Evolutionary conservation across 2,888 invertebrate genomes (phyloP), one percentile per base, ranked within the genome.

Genomic region (Panzeria rudis): DNA sequence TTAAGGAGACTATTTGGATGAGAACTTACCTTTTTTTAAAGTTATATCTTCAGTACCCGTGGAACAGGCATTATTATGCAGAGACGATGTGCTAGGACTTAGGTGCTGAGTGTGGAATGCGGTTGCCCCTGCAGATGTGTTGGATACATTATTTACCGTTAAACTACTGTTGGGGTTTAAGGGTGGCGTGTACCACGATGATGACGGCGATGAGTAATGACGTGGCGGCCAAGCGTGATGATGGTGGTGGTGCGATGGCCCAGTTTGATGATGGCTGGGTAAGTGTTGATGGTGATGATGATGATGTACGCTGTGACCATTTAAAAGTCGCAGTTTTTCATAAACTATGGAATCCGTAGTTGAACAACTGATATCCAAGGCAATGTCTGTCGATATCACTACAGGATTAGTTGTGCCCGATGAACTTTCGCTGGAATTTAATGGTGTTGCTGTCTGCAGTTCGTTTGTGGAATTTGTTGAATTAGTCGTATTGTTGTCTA

Each of bases 121-220:
- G 20, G 71, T 62, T 50, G 83, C 56, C 87, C 59, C 86, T 62
- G 89, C 87, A 47, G 89, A 84, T 11, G 89, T 84, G 83, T 88
- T 88, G 8, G 89, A 86, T 66, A 87, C 79, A 15, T 23, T 83
- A 73, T 61, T 83, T 9, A 35, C 2, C 0, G 47, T 41, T 38
- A 61, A 50, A 61, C 23, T 76, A 17, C 44, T 62, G 32, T 82
- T 86, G n/a, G 89, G 87, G 69, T 89, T 90, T 6, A 92, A 35
- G 3, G 92, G 90, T 25, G 91, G 88, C 25, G 92, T 87, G 84
- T 92, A 92, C 92, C 92, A 92, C 3, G 92, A 88, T 4, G 82
- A 82, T 20, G 81, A 25, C 17, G 82, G 61, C 7, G 82, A 86
- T 0, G 92, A 88, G 44, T 92, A 91, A 35, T 90, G 89, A 0